Evolutionary conservation across 2,888 invertebrate genomes (phyloP), one percentile per base, ranked within the genome.

Genomic region (Machimus rusticus): DNA sequence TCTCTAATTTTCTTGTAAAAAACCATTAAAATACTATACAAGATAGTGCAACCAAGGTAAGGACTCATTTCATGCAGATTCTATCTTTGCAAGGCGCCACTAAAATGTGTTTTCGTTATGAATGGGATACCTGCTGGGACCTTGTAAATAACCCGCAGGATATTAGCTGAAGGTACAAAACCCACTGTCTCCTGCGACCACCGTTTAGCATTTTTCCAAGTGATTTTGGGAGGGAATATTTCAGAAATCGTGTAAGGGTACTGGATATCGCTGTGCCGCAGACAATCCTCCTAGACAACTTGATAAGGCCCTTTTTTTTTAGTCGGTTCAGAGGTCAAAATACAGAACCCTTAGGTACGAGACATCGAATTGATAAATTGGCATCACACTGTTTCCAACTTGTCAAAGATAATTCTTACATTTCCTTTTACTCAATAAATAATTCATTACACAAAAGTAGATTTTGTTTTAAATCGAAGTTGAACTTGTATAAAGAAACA

Each of bases 21-120:
- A 84, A 85, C 57, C 46, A 57, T 85, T 85, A 74, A 85, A 74
- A 23, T 28, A 43, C 43, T 14, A 34, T 6, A 85, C 28, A 34
- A 76, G 37, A 82, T n/a, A 74, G 34, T 74, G 37, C 74, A 74
- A 39, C n/a, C 74, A 43, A 74, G 28, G 74, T 23, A 85, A 85
- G 74, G 74, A 85, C 39, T 85, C 85, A 84, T 74, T 85, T 31
- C 85, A 43, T 46, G 74, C 74, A 74, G 85, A 85, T 85, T 46
- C n/a, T 74, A 85, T 85, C 85, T 28, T 4, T 39, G 43, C 31
- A 74, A 84, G 85, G 85, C 85, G 85, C 85, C 85, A 74, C 74
- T 28, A 16, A 74, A 28, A 84, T 66, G 66, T 31, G 76, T n/a
- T 74, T 19, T 43, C 34, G 16, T 37, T n/a, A 85, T 85, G 85